Percentiles rank a stretch among this genome's conserved stretches.
Evolutionary conservation across 2,797 vertebrate genomes (phyloP).

Genomic region (Pantherophis alleghaniensis): DNA sequence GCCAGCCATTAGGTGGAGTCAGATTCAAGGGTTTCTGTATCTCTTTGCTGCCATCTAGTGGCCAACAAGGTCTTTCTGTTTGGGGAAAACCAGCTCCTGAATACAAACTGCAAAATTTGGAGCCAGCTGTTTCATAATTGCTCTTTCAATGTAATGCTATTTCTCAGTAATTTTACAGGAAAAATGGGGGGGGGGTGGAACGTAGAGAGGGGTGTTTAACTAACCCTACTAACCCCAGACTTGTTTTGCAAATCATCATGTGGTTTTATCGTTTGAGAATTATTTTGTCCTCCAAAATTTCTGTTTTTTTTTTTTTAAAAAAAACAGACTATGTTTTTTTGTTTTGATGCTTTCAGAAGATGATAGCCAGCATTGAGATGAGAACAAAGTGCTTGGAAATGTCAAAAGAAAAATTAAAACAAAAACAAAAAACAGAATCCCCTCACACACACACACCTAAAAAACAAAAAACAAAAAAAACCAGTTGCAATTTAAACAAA

Average conservation of each 20-base stretch:
- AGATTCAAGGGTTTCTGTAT: neutral
- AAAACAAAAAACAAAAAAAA: too few species aligned
- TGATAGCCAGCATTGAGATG: neutral
- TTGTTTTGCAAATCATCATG: neutral
- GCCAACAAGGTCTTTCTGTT: neutral
- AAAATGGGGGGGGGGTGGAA: neutral
- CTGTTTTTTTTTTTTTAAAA: neutral
- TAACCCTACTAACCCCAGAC: conserved; percentile 30
- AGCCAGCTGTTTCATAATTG: conserved; percentile 61
- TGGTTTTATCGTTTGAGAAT: conserved; percentile 1
- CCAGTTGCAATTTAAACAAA: neutral
- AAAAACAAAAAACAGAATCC: too few species aligned
- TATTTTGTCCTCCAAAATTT: fast-evolving
- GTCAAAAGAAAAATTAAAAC: too few species aligned
- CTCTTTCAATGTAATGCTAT: conserved; percentile 58
- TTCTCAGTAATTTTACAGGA: conserved; percentile 42
- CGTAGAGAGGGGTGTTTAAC: conserved; percentile 26
- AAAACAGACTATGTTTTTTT: neutral
- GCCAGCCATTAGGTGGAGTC: neutral
- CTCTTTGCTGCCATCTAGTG: neutral
- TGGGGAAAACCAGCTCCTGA: neutral
- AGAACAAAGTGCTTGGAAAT: neutral
- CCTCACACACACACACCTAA: neutral
- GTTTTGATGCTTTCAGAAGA: neutral
- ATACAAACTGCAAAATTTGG: conserved; percentile 34